A percentile compares a stretch with the other conserved stretches of the same genome.
Evolutionary conservation across 2,797 vertebrate species (phyloP).

Genomic region (Sebastes wilsoni): DNA sequence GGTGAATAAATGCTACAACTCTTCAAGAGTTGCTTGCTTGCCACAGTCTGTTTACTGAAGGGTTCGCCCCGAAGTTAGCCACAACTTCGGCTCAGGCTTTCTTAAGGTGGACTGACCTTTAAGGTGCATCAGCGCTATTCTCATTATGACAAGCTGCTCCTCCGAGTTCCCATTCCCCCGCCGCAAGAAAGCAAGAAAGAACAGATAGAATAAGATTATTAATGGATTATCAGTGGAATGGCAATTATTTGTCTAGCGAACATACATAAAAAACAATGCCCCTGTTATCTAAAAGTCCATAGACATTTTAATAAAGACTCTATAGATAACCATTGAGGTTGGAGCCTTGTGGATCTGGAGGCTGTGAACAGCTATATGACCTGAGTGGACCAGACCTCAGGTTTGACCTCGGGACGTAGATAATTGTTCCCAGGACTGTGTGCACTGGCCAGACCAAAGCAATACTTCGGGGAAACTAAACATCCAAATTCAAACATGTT

Average conservation of each 20-base stretch:
- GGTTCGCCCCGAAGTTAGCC: too few species aligned
- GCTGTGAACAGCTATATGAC: conserved; percentile 7
- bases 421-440: conserved; percentile 61
- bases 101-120: too few species aligned
- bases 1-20: not conserved
- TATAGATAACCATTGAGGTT: not conserved
- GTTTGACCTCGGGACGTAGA: conserved; percentile 28
- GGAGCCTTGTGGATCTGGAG: not conserved
- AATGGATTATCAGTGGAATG: not conserved
- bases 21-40: not conserved
- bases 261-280: not conserved
- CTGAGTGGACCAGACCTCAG: not conserved
- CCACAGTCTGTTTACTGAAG: too few species aligned
- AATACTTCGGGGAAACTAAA: conserved; percentile 33
- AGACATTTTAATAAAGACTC: not conserved
- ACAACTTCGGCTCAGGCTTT: too few species aligned
- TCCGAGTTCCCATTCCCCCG: too few species aligned
- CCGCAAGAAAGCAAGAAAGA: too few species aligned
- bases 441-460: not conserved
- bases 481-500: conserved; percentile 25
- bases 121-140: too few species aligned
- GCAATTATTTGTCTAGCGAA: not conserved
- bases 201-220: not conserved
- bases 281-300: not conserved
- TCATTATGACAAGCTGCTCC: too few species aligned